Evolutionary conservation across 2,113 vertebrate genomes (phyloP), one percentile per base, ranked within the genome.

Genomic region (Oreochromis tanganicae): DNA sequence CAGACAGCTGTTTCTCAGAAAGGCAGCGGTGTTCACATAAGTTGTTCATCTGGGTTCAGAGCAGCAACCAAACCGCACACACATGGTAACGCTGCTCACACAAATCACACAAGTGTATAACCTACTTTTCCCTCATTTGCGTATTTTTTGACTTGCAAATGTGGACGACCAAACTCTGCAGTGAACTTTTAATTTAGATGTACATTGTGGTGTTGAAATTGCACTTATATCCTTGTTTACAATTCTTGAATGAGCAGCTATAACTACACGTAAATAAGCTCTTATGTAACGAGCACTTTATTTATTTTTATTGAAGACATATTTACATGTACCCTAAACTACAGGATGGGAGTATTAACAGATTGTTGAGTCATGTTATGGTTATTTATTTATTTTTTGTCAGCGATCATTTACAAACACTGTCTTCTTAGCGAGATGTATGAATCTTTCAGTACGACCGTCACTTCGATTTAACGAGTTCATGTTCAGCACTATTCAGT

Each of bases 151-250:
- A 63, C 29, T 63, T 63, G 29, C 59, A 63, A 63, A 63, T 7
- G 59, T 63, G 59, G 59, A 63, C 19, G 59, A 63, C 59, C 29
- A 63, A 63, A 63, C 16, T 63, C 59, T 36, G 9, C 32, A 36
- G 59, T 63, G 59, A 36, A 3, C 29, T 36, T 63, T 63, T 63
- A 36, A 29, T 4, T 63, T 63, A 63, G 59, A 36, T 63, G 16
- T 11, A 16, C 59, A 36, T 36, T 4, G 0, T 19, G 29, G 59
- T 34, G 3, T 63, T 19, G 59, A 63, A 63, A 63, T 36, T 19
- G 0, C 59, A 63, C 9, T 36, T 63, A 19, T 32, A 32, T 63
- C 9, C 59, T 36, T 0, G 29, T 0, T 36, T 63, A 63, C 59
- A 63, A 36, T 63, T 34, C 29, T 63, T 63, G 29, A 63, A 63